Conservation (phyloP, 1,140 invertebrate genomes). For the Aporrectodea caliginosa region DNA sequence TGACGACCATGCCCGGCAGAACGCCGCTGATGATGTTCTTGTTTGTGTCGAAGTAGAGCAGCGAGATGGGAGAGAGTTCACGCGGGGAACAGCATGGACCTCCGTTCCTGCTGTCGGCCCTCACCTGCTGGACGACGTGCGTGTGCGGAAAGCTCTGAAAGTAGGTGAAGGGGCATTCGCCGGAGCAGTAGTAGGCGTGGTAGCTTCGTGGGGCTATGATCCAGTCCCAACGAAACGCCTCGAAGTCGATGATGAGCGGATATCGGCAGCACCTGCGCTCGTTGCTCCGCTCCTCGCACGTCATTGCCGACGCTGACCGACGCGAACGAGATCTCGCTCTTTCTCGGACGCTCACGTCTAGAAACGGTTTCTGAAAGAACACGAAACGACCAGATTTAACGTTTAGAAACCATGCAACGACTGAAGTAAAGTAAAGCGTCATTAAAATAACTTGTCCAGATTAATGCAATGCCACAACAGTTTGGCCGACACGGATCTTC, state of each 20-base stretch:
- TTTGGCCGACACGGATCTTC: no score
- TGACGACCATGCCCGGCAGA: conserved; percentile 91
- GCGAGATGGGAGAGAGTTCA: conserved; percentile 83
- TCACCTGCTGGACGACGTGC: conserved; percentile 62
- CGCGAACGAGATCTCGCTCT: conserved; percentile 4
- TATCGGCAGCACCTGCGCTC: conserved; percentile 32
- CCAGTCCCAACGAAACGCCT: conserved; percentile 97
- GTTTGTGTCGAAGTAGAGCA: conserved; percentile 88
- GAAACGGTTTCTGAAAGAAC: conserved; percentile 48
- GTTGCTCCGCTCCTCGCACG: conserved; percentile 18
- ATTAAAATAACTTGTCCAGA: no score
- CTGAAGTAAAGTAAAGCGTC: no score
- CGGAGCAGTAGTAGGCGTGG: conserved; percentile 90
- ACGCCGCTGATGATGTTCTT: conserved; percentile 88
- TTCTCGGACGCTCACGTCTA: conserved; percentile 25
- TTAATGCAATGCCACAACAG: no score
- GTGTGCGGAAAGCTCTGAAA: conserved; percentile 40
- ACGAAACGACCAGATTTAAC: no score
- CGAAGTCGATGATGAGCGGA: conserved; percentile 70
- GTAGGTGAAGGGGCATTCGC: conserved; percentile 75
- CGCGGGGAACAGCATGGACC: conserved; percentile 90
- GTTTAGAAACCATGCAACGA: no score
- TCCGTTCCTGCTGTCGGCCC: conserved; percentile 63
- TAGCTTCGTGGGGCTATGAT: conserved; percentile 89
- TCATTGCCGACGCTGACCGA: conserved; percentile 11